These are phyloP conservation scores for Phrynocephalus forsythii DNA, from an alignment of 2,797 vertebrate genomes.

Conservation along the genomic window DNA sequence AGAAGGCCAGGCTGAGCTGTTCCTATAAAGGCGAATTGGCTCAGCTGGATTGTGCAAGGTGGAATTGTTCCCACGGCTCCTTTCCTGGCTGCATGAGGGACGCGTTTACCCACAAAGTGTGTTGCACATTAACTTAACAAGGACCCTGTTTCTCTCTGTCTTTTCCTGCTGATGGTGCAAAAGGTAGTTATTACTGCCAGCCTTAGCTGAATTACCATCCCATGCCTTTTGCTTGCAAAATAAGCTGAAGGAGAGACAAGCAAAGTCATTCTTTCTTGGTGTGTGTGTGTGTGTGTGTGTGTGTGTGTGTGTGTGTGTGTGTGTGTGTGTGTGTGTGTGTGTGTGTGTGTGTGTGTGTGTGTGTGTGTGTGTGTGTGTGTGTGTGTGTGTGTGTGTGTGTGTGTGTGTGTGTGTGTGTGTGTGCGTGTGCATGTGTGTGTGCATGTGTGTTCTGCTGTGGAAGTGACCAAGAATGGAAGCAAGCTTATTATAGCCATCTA, in stretches of 20 bases:
- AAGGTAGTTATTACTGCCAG: slow-evolving; percentile 44
- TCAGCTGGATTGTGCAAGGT: slow-evolving; percentile 36
- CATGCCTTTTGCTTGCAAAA: not conserved
- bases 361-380: too few species aligned
- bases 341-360: too few species aligned
- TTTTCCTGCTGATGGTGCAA: slow-evolving; percentile 40
- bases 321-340: too few species aligned
- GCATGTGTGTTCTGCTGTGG: too few species aligned
- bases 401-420: too few species aligned
- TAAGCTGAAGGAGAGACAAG: not conserved
- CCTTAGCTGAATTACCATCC: slow-evolving; percentile 17
- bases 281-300: too few species aligned
- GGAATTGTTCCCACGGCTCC: slow-evolving; percentile 57
- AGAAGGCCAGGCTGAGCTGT: slow-evolving; percentile 29
- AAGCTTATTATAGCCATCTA: fast-evolving
- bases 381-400: too few species aligned
- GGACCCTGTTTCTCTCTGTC: slow-evolving; percentile 37
- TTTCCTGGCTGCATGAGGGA: slow-evolving; percentile 51
- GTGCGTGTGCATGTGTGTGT: too few species aligned
- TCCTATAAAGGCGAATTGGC: slow-evolving; percentile 56
- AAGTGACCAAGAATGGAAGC: not conserved
- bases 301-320: too few species aligned
- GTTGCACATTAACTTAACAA: slow-evolving; percentile 31
- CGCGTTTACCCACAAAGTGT: slow-evolving; percentile 16
- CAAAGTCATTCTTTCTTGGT: not conserved